Percentiles rank a stretch among this genome's conserved stretches.
These are phyloP conservation scores for Melanostoma scalare DNA, from an alignment of 2,888 invertebrate genomes.

Conservation along the genomic window DNA sequence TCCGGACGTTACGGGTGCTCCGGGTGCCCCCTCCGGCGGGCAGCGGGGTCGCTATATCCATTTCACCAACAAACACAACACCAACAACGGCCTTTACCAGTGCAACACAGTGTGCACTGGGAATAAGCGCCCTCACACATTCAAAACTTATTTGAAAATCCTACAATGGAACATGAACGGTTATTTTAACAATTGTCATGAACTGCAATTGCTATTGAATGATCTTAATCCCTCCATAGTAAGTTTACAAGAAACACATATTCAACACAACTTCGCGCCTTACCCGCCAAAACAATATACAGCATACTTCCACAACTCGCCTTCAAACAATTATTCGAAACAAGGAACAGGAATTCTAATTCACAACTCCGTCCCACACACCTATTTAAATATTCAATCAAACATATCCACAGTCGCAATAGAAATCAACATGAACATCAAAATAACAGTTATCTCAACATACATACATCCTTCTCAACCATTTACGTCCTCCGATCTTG, in stretches of 20 bases:
- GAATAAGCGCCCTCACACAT: not conserved
- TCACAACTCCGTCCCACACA: conserved; percentile 43
- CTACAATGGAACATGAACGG: too few species aligned
- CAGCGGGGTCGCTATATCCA: too few species aligned
- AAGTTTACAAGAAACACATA: conserved; percentile 59
- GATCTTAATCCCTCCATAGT: conserved; percentile 45
- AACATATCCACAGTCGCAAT: conserved; percentile 31
- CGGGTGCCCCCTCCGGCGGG: too few species aligned
- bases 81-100: too few species aligned
- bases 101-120: not conserved
- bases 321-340: conserved; percentile 32
- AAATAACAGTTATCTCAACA: conserved; percentile 13
- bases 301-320: conserved; percentile 39
- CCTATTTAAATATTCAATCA: not conserved
- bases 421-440: conserved; percentile 4
- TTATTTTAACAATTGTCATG: too few species aligned
- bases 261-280: conserved; percentile 13
- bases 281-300: conserved; percentile 22
- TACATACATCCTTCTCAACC: conserved; percentile 38
- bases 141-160: not conserved
- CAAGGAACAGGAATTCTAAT: conserved; percentile 55
- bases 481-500: conserved; percentile 1
- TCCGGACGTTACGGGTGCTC: too few species aligned
- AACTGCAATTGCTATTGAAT: not conserved
- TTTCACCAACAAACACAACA: too few species aligned